Conservation (phyloP, 2,797 vertebrate species). For the Tenualosa thibaudeaui region DNA sequence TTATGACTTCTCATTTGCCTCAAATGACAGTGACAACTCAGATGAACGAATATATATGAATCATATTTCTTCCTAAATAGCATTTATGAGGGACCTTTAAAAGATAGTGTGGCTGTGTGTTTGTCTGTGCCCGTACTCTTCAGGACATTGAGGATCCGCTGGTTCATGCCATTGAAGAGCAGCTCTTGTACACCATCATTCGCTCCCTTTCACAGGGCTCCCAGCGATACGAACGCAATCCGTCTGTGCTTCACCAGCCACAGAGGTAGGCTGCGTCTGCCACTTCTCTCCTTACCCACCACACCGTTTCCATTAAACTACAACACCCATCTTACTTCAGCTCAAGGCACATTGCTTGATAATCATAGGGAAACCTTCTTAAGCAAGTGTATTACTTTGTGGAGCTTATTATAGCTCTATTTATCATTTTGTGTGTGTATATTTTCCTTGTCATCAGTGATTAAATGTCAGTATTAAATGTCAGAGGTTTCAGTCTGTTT, state of each 20-base stretch:
- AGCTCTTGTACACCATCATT: constrained; percentile 62
- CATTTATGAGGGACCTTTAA: too few species aligned
- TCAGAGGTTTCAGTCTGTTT: not conserved
- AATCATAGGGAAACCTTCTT: not conserved
- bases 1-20: not conserved
- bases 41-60: not conserved
- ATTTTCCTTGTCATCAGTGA: not conserved
- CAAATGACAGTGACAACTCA: not conserved
- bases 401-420: not conserved
- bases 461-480: not conserved
- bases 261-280: constrained; percentile 65
- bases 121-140: not conserved
- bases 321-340: not conserved
- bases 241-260: constrained; percentile 80
- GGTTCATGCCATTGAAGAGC: constrained; percentile 50
- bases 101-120: constrained; percentile 27
- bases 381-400: not conserved
- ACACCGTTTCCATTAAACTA: not conserved
- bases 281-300: not conserved
- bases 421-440: not conserved
- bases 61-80: too few species aligned
- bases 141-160: constrained; percentile 64
- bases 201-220: constrained; percentile 50
- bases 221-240: constrained; percentile 71
- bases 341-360: not conserved